These are phyloP conservation scores for Lutjanus erythropterus DNA, from an alignment of 2,113 vertebrate genomes.

Conservation along the genomic window DNA sequence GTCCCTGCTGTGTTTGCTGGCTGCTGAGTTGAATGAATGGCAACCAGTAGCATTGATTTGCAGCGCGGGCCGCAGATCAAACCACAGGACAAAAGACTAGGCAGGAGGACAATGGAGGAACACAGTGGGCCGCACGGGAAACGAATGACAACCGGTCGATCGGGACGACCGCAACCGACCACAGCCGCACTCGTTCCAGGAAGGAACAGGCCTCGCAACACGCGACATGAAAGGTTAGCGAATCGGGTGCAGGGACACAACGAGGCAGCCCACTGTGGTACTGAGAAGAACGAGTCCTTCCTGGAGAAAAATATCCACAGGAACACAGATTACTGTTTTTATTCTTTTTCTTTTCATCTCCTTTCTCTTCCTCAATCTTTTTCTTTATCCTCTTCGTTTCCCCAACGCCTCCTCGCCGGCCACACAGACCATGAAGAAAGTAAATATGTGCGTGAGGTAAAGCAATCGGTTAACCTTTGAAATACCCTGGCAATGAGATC, in stretches of 20 bases:
- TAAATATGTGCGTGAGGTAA: constrained; percentile 75
- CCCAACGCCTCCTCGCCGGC: constrained; percentile 3
- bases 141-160: constrained; percentile 70
- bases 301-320: constrained; percentile 26
- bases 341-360: constrained; percentile 25
- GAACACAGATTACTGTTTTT: constrained; percentile 34
- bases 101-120: constrained; percentile 50
- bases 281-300: constrained; percentile 10
- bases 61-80: constrained; percentile 67
- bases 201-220: constrained; percentile 19
- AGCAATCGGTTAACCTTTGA: constrained; percentile 80
- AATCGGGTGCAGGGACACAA: background rate
- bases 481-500: constrained; percentile 72
- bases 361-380: constrained; percentile 10
- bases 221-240: background rate
- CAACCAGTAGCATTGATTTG: constrained; percentile 71
- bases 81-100: constrained; percentile 68
- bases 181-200: constrained; percentile 39
- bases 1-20: constrained; percentile 58
- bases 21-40: constrained; percentile 49
- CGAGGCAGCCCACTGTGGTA: background rate
- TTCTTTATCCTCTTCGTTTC: constrained; percentile 25
- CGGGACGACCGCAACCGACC: constrained; percentile 46
- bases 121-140: constrained; percentile 51
- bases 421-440: constrained; percentile 54